Base-by-base conservation (phyloP, 2,113 vertebrate species). In the Mesoclemmys tuberculata region DNA sequence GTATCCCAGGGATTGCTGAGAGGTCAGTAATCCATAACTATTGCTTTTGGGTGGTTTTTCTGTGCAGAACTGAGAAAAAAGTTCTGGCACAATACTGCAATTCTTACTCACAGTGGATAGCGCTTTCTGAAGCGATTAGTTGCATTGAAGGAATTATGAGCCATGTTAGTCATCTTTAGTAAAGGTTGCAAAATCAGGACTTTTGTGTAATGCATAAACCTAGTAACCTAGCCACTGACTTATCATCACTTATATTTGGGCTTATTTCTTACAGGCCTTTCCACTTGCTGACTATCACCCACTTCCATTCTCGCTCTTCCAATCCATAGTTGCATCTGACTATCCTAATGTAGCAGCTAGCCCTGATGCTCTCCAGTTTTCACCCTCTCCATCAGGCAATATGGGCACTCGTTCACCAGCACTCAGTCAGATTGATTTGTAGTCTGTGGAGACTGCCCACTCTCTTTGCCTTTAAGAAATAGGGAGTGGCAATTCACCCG, bases 71-170 rank as follows among this genome's bases (percentile, higher is more conserved):
- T 94, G n/a, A 71, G 64, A 22, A 38, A 38, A 19, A 71, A 19
- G 19, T 71, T 71, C n/a, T 2, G 19, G 14, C 74, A 26, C 74
- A 13, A 44, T 77, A 46, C 24, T 16, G 10, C 41, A 77, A 93
- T 90, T 87, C 94, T 97, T 97, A 95, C 94, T 96, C 95, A 95
- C 90, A 75, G 38, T 94, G 79, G 85, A 89, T 46, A 92, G 90
- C 83, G 95, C 78, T 95, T 96, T 97, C 93, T 95, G 94, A 96
- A 94, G 94, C 94, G 55, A 92, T 97, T 93, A 68, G 80, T 96
- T 97, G 95, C 1, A 19, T 93, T 96, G 90, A 75, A 96, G 93
- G 96, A 95, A 97, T 94, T 93, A 92, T 95, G 93, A 96, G 83
- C 92, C 93, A 94, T 0, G 13, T 96, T 97, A 97, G 93, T 97